A percentile compares a stretch with the other conserved stretches of the same genome.
Conservation (phyloP, 1,140 invertebrate species). For the Drosophila pectinifera region DNA sequence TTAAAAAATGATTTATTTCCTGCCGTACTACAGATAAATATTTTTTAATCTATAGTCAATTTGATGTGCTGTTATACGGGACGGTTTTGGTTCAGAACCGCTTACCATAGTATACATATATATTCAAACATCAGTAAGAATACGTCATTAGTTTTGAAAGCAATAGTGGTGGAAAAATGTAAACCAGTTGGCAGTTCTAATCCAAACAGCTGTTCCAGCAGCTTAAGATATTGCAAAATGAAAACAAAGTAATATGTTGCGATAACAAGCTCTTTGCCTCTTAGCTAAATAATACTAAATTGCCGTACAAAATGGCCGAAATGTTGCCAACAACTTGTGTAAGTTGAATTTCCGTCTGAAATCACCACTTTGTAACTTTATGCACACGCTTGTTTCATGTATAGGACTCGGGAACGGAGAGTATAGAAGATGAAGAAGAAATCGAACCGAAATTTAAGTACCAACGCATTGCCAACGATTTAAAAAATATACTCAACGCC, state of each 20-base stretch:
- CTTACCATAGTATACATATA: not conserved
- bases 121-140: not conserved
- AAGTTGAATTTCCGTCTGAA: not conserved
- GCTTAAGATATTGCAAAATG: not conserved
- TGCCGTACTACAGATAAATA: no score
- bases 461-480: conserved; percentile 94
- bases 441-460: conserved; percentile 97
- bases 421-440: conserved; percentile 85
- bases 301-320: not conserved
- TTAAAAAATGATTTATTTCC: no score
- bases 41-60: no score
- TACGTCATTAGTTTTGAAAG: not conserved
- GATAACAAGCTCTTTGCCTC: not conserved
- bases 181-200: not conserved
- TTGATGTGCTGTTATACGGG: no score
- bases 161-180: not conserved
- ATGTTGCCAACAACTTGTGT: not conserved
- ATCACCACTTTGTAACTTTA: not conserved
- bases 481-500: conserved; percentile 93
- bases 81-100: no score
- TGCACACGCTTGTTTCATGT: not conserved
- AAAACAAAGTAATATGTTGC: not conserved
- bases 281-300: not conserved
- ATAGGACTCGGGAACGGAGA: conserved; percentile 46
- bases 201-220: not conserved